Evolutionary conservation across 2,797 vertebrate genomes (phyloP), one percentile per base, ranked within the genome.

Genomic region (Morelia viridis): DNA sequence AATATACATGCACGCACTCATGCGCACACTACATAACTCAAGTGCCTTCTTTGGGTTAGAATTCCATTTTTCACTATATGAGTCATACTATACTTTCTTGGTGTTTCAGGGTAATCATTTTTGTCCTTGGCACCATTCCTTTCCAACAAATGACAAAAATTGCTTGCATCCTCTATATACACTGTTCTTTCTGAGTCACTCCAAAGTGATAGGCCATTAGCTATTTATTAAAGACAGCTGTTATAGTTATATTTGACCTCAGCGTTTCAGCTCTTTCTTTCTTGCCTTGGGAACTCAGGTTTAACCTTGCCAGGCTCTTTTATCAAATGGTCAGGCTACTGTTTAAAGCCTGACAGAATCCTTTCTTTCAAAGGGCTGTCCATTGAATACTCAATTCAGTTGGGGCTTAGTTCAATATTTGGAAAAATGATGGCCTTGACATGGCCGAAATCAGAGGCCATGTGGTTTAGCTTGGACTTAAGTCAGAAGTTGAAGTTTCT

Each of bases 111-210:
- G 56, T 50, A 53, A 87, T 89, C 28, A 87, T 93, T 89, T 92
- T 80, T 89, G 92, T 92, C 94, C 94, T 96, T 88, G 92, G 62
- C 88, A 83, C 90, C 4, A 60, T 91, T 86, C 88, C 50, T 95
- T 61, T 94, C 86, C 91, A 95, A 93, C 93, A 93, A 95, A 94
- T 94, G 93, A 94, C 93, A 89, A 94, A 86, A 87, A 41, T 84
- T 60, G 31, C 85, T 92, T 88, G 22, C 93, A 93, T 71, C 87
- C 89, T 92, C 62, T 57, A 57, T 46, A 24, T 46, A 80, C 35
- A 26, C 41, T 91, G 93, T 50, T 91, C 92, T 85, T 89, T 89
- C 22, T 46, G 62, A 93, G 80, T 89, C 92, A 89, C 62, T 93
- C 80, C n/a, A 50, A 89, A 31, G 26, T 85, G 41, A 89, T 88